Percentiles rank a stretch among this genome's conserved stretches.
These are phyloP conservation scores for Dermochelys coriacea DNA, from an alignment of 2,797 vertebrate species.

Conservation along the genomic window DNA sequence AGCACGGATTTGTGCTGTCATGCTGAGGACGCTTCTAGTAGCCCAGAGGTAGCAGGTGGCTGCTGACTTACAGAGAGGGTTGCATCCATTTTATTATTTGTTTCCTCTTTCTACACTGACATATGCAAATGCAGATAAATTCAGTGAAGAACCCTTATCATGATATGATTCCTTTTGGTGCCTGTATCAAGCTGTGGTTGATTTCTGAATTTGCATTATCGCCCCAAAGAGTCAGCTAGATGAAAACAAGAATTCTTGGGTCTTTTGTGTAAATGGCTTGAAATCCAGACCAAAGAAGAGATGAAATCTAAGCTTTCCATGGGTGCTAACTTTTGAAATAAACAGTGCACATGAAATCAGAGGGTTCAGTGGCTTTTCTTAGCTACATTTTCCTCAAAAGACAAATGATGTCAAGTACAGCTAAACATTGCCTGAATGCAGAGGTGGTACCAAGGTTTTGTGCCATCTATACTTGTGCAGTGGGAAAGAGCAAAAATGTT, in stretches of 20 bases:
- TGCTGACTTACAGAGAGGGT: slow-evolving; percentile 80
- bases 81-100: slow-evolving; percentile 82
- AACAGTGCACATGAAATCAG: slow-evolving; percentile 78
- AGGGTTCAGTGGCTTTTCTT: slow-evolving; percentile 78
- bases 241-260: slow-evolving; percentile 76
- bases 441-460: slow-evolving; percentile 57
- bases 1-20: slow-evolving; percentile 76
- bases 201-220: slow-evolving; percentile 80
- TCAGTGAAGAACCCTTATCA: slow-evolving; percentile 71
- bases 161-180: slow-evolving; percentile 76
- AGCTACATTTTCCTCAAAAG: slow-evolving; percentile 74
- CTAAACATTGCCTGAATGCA: slow-evolving; percentile 74
- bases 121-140: slow-evolving; percentile 77
- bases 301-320: slow-evolving; percentile 45
- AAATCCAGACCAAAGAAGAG: slow-evolving; percentile 64
- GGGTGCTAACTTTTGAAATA: slow-evolving; percentile 77
- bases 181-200: slow-evolving; percentile 62
- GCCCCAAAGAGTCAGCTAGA: slow-evolving; percentile 74
- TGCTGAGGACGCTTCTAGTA: slow-evolving; percentile 73
- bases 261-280: slow-evolving; percentile 76
- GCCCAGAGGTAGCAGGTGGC: slow-evolving; percentile 76
- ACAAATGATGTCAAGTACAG: slow-evolving; percentile 78
- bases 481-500: background rate
- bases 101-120: slow-evolving; percentile 80
- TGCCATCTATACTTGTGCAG: slow-evolving; percentile 61